Base-by-base conservation (phyloP, 2,797 vertebrate species). In the Orientallactaga sibirica region DNA sequence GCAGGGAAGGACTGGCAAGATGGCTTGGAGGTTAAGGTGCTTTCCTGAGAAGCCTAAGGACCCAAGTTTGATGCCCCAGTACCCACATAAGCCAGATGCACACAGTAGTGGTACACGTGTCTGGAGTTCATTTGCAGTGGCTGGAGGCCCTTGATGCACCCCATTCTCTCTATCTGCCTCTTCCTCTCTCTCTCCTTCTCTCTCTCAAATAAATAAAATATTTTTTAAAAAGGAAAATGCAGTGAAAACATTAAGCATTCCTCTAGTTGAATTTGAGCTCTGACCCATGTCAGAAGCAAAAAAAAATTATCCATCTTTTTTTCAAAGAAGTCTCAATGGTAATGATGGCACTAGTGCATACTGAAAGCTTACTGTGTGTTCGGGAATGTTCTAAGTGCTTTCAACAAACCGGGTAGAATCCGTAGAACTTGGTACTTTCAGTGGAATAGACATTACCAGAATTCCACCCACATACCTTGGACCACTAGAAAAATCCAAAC, bases 401-500 rank as follows among this genome's bases (percentile, higher is more conserved):
- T 61, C 12, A 76, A 78, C 62, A 88, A 90, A 43, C 87, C 24
- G 71, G 41, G 61, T 33, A 73, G 14, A 68, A 73, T 79, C 29
- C 41, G 77, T 64, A 37, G n/a, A 75, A 93, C 2, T 29, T 12
- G 15, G 18, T 37, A 86, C 25, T 43, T 77, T 33, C 75, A 64
- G 2, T 73, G 22, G 22, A 93, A 25, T 11, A 88, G 27, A 86
- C n/a, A 19, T 12, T 75, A 80, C 61, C 64, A 86, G 25, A 62
- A 29, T 75, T 61, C 33, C 58, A 88, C 48, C 33, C 43, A 81
- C 58, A 33, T 62, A 68, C 10, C 43, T 58, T 90, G 22, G 14
- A 55, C 52, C 64, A 82, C 24, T 75, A 8, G 52, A 93, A 62
- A 61, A 90, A 86, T 73, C 14, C 61, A 95, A 94, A 94, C 10